A percentile compares a stretch with the other conserved stretches of the same genome.
phyloP scores from a whole-genome alignment of 2,888 invertebrate genomes.

The Anagyrus pseudococci region DNA sequence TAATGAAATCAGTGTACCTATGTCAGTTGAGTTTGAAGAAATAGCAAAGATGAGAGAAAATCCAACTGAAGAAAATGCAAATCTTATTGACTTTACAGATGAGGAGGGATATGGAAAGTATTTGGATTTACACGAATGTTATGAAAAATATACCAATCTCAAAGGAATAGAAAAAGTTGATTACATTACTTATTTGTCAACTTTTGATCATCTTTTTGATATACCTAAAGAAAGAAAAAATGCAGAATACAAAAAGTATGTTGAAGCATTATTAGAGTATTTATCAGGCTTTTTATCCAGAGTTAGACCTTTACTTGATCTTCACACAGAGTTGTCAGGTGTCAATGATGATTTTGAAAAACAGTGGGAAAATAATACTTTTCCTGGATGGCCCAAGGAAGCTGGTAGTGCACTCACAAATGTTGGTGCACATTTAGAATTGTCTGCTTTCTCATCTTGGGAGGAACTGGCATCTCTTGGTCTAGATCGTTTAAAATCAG shows the following conservation, averaged over 20 bases:
- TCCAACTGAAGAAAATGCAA: conserved; percentile 83
- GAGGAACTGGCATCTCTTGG: conserved; percentile 97
- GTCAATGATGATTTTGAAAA: conserved; percentile 81
- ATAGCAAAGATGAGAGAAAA: conserved; percentile 88
- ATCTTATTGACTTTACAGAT: conserved; percentile 95
- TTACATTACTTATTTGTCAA: conserved; percentile 92
- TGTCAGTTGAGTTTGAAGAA: conserved; percentile 98
- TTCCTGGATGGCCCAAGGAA: conserved; percentile 98
- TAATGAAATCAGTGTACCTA: conserved; percentile 94
- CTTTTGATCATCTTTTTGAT: conserved; percentile 95
- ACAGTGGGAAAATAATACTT: conserved; percentile 88
- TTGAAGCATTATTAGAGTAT: conserved; percentile 84
- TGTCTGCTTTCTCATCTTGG: conserved; percentile 97
- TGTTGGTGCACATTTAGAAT: conserved; percentile 94
- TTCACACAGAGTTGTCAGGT: conserved; percentile 79
- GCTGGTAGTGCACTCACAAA: conserved; percentile 91
- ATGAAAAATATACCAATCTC: conserved; percentile 93
- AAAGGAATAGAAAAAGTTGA: conserved; percentile 97
- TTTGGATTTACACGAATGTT: conserved; percentile 95
- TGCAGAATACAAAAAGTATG: conserved; percentile 85
- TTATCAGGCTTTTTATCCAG: conserved; percentile 82
- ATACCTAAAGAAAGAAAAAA: conserved; percentile 91
- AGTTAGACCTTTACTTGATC: conserved; percentile 85
- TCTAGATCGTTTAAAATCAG: conserved; percentile 95
- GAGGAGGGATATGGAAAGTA: conserved; percentile 99